A percentile compares a stretch with the other conserved stretches of the same genome.
Conservation (phyloP, 1,140 invertebrate genomes). For the Achroia grisella region DNA sequence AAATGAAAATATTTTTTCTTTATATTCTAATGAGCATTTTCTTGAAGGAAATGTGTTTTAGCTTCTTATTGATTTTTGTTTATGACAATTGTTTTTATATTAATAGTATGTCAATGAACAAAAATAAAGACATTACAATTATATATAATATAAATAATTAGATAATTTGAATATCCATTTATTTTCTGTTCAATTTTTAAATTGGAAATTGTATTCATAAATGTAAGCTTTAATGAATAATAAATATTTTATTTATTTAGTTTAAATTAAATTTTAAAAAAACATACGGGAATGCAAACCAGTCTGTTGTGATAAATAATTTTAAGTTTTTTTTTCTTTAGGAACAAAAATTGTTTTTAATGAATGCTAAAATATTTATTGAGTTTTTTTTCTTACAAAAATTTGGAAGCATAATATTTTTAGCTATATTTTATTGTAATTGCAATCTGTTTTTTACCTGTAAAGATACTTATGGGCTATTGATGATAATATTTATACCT, state of each 20-base stretch:
- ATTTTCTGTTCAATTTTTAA: constrained; percentile 5
- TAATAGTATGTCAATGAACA: not conserved
- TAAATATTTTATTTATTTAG: constrained; percentile 25
- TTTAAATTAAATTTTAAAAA: constrained; percentile 21
- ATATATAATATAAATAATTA: not conserved
- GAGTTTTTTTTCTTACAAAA: constrained; percentile 33
- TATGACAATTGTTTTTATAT: too few relatives aligned
- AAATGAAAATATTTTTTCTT: too few relatives aligned
- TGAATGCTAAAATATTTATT: constrained; percentile 41
- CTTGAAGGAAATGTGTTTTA: too few relatives aligned
- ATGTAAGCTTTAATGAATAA: constrained; percentile 21
- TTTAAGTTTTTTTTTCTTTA: constrained; percentile 40
- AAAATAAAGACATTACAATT: not conserved
- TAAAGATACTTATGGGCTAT: constrained; percentile 25
- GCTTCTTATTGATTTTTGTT: too few relatives aligned
- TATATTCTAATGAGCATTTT: too few relatives aligned
- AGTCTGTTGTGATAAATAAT: constrained; percentile 69
- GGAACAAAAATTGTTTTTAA: constrained; percentile 17
- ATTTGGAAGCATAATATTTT: constrained; percentile 37
- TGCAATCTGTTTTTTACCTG: constrained; percentile 32
- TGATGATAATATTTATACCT: constrained; percentile 9
- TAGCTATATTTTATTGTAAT: constrained; percentile 30
- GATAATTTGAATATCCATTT: constrained; percentile 7
- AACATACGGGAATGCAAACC: constrained; percentile 57
- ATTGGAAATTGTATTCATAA: constrained; percentile 19